Evolutionary conservation across 1,140 invertebrate genomes (phyloP).

Genomic region (Piezodorus guildinii): DNA sequence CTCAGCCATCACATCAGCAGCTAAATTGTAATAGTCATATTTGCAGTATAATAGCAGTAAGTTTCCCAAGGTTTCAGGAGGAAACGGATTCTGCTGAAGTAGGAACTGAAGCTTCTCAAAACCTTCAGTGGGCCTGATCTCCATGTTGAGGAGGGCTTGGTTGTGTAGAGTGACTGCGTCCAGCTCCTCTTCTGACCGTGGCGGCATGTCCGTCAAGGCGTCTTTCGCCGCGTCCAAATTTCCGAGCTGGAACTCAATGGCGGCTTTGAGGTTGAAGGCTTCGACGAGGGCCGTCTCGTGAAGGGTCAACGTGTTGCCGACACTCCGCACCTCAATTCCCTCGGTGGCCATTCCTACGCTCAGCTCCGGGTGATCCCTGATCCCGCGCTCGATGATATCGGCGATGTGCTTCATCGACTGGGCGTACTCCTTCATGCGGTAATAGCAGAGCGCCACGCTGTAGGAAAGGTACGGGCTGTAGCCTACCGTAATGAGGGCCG

Average conservation of each 20-base stretch:
- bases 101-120: conserved; percentile 97
- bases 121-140: conserved; percentile 76
- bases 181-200: conserved; percentile 88
- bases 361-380: conserved; percentile 92
- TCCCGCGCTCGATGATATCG: conserved; percentile 92
- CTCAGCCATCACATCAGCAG: conserved; percentile 95
- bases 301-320: conserved; percentile 91
- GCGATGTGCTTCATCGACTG: conserved; percentile 82
- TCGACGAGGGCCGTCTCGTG: conserved; percentile 95
- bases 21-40: conserved; percentile 94
- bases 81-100: conserved; percentile 90
- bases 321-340: conserved; percentile 89
- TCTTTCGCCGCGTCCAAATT: conserved; percentile 86
- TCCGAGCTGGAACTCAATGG: conserved; percentile 94
- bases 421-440: conserved; percentile 85
- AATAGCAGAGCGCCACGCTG: conserved; percentile 92
- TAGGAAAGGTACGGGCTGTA: conserved; percentile 89
- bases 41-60: conserved; percentile 90
- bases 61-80: conserved; percentile 96
- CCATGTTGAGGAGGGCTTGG: conserved; percentile 91
- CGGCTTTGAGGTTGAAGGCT: conserved; percentile 97
- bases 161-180: conserved; percentile 98
- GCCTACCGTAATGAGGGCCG: conserved; percentile 73
- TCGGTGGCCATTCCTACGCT: conserved; percentile 97
- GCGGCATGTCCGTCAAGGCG: conserved; percentile 95